phyloP scores from a whole-genome alignment of 2,113 vertebrate genomes.

The Psephotus haematonotus region DNA sequence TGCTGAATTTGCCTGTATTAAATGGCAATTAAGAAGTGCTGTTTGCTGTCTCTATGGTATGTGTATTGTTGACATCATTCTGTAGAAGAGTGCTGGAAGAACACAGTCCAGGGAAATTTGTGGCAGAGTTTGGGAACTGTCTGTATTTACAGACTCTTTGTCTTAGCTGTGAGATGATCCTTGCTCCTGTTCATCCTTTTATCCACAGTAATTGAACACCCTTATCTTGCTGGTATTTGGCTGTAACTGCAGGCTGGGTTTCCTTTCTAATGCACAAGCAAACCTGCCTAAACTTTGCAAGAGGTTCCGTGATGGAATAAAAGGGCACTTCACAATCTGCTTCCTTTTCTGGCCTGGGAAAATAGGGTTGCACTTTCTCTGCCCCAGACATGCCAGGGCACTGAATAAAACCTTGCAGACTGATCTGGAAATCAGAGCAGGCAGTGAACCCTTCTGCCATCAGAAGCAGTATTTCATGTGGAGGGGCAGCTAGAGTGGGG shows the following conservation, averaged over 20 bases:
- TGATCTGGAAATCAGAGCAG: background rate
- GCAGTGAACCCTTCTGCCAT: background rate
- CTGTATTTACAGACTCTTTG: background rate
- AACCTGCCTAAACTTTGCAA: background rate
- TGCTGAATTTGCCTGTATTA: background rate
- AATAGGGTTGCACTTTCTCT: background rate
- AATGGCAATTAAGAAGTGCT: background rate
- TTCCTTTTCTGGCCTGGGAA: background rate
- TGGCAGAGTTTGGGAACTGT: background rate
- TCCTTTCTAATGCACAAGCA: background rate
- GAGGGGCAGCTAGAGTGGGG: background rate
- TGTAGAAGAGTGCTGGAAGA: background rate
- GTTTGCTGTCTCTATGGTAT: background rate
- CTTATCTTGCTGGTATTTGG: background rate
- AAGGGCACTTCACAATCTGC: background rate
- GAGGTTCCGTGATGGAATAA: background rate
- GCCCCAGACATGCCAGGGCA: rapidly evolving
- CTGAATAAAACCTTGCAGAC: background rate
- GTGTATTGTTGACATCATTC: rapidly evolving
- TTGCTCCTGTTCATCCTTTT: background rate
- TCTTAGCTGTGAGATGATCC: background rate
- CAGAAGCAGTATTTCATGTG: background rate
- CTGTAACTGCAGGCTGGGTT: background rate
- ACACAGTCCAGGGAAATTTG: background rate
- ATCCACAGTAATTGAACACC: background rate